phyloP scores from a whole-genome alignment of 1,140 invertebrate genomes.

The Marisa cornuarietis region DNA sequence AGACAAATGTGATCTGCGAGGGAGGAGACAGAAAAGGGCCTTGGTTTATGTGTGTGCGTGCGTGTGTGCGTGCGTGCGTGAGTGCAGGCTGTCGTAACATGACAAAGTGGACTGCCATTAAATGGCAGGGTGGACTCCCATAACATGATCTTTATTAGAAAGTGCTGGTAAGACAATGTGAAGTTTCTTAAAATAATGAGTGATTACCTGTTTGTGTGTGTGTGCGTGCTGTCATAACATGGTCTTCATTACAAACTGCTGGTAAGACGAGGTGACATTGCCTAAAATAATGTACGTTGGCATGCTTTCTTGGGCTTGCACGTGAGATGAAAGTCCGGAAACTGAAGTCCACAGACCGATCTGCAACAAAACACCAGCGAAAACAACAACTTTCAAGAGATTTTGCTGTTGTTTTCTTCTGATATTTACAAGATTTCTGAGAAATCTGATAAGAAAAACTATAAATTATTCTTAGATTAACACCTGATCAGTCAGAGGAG shows the following conservation, averaged over 20 bases:
- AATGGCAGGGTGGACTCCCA: no score
- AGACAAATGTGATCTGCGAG: no score
- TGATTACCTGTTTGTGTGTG: neutral
- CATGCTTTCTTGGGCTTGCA: constrained; percentile 1
- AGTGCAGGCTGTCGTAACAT: neutral
- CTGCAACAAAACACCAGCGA: neutral
- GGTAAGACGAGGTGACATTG: neutral
- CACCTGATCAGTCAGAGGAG: neutral
- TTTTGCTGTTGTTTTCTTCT: no score
- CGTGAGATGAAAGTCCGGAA: constrained; percentile 6
- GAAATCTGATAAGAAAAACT: neutral
- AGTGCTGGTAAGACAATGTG: neutral
- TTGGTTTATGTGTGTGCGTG: neutral
- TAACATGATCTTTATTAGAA: neutral
- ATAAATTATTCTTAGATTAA: neutral
- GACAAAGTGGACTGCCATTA: no score
- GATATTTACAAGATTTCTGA: neutral
- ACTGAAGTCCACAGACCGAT: constrained; percentile 20
- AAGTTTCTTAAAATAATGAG: neutral
- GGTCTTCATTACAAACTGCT: neutral
- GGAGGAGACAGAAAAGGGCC: no score
- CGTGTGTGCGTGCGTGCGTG: neutral
- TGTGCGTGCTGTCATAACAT: neutral
- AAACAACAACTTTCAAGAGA: neutral
- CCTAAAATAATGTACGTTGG: constrained; percentile 23